A percentile compares a stretch with the other conserved stretches of the same genome.
These are phyloP conservation scores for Crypturellus tataupa DNA, from an alignment of 2,797 vertebrate species.

Conservation along the genomic window DNA sequence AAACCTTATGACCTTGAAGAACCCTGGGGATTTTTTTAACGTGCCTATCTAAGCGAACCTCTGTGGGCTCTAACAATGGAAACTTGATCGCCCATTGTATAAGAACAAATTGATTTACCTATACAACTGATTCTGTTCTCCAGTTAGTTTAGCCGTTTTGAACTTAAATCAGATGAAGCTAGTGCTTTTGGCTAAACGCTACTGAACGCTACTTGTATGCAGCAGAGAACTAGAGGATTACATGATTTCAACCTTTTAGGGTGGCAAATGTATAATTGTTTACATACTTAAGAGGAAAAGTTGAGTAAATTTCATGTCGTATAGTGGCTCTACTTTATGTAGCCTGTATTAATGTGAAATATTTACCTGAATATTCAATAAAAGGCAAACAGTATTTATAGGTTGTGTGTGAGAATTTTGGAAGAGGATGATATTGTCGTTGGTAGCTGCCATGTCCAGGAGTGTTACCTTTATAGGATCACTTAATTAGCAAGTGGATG, in stretches of 20 bases:
- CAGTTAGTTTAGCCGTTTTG: conserved; percentile 96
- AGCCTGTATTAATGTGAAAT: conserved; percentile 99
- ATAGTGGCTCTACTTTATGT: conserved; percentile 99
- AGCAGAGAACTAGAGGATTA: conserved; percentile 94
- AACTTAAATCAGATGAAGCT: conserved; percentile 89
- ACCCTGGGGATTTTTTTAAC: conserved; percentile 85
- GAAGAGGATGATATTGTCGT: background rate
- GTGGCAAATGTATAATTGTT: conserved; percentile 99
- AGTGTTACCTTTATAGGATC: background rate
- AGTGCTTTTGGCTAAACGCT: conserved; percentile 93
- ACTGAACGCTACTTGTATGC: conserved; percentile 91
- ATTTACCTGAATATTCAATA: conserved; percentile 99
- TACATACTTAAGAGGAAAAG: conserved; percentile 97
- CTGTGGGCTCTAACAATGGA: conserved; percentile 86
- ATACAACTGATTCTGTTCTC: conserved; percentile 92
- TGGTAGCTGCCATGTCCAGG: rapidly evolving
- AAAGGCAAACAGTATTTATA: conserved; percentile 88
- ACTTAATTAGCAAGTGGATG: rapidly evolving
- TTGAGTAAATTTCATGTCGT: conserved; percentile 98
- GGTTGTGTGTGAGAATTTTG: conserved; percentile 78
- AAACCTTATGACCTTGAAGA: conserved; percentile 82
- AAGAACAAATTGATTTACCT: conserved; percentile 91
- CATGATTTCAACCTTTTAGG: conserved; percentile 93
- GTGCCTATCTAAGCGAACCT: conserved; percentile 93
- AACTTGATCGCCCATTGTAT: conserved; percentile 86